A percentile compares a stretch with the other conserved stretches of the same genome.
Conservation (phyloP, 2,888 invertebrate species). For the Dimorphilus gyrociliatus region DNA sequence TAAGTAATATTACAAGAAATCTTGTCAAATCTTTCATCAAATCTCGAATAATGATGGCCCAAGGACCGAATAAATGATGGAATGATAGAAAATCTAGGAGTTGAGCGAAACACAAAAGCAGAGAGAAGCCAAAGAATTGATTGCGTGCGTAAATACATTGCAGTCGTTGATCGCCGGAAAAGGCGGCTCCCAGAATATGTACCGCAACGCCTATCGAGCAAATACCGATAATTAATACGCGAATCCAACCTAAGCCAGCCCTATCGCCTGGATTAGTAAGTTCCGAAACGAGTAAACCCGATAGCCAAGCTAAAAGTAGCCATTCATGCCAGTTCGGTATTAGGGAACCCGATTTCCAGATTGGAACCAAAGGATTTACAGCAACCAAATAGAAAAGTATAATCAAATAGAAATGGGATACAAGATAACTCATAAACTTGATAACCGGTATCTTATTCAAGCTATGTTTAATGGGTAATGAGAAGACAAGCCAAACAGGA, state of each 20-base stretch:
- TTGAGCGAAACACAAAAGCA: constrained; percentile 89
- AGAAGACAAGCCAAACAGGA: constrained; percentile 86
- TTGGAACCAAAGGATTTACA: constrained; percentile 32
- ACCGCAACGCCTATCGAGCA: constrained; percentile 44
- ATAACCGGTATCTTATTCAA: constrained; percentile 97
- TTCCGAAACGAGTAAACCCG: constrained; percentile 83
- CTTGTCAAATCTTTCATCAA: constrained; percentile 59
- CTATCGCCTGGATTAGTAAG: constrained; percentile 94
- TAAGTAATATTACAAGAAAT: constrained; percentile 87
- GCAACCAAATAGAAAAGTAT: constrained; percentile 66
- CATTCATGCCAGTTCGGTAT: constrained; percentile 91
- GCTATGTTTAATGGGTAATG: constrained; percentile 80
- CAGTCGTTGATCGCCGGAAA: constrained; percentile 47
- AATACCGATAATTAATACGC: constrained; percentile 56
- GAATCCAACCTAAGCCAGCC: constrained; percentile 73
- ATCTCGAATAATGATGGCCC: constrained; percentile 94
- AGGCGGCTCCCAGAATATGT: constrained; percentile 51
- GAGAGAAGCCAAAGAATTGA: constrained; percentile 85
- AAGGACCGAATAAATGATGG: constrained; percentile 96
- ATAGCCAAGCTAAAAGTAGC: constrained; percentile 81
- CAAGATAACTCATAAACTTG: constrained; percentile 97
- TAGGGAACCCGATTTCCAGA: constrained; percentile 40
- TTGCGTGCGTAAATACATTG: constrained; percentile 67
- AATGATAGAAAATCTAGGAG: constrained; percentile 86
- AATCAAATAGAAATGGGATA: constrained; percentile 95